phyloP scores from a whole-genome alignment of 2,113 vertebrate species.

The Xerus inauris region DNA sequence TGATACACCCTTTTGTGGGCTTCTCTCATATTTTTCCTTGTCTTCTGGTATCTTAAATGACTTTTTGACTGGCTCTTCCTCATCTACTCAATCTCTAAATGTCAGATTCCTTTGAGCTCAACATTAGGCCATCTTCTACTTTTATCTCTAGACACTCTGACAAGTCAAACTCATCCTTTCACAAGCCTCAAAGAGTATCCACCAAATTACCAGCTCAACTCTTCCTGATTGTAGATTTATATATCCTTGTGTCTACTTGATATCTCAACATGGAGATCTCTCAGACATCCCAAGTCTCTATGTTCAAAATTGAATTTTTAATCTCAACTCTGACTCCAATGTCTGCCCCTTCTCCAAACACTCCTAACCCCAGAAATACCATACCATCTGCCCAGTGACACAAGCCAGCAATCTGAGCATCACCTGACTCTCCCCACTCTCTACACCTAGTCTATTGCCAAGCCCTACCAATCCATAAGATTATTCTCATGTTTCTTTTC shows the following conservation, averaged over 20 bases:
- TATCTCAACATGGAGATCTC: not conserved
- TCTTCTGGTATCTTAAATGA: not conserved
- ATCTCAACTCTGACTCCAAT: not conserved
- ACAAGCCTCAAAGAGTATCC: not conserved
- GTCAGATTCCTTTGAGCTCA: not conserved
- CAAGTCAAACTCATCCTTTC: not conserved
- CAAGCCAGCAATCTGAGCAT: not conserved
- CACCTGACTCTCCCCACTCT: not conserved
- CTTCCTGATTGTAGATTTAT: not conserved
- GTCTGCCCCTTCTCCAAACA: not conserved
- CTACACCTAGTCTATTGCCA: not conserved
- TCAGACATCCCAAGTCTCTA: not conserved
- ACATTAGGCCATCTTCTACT: not conserved
- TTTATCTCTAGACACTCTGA: not conserved
- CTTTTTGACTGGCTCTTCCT: not conserved
- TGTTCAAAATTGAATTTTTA: not conserved
- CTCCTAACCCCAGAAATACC: not conserved
- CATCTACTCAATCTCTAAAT: not conserved
- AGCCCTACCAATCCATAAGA: not conserved
- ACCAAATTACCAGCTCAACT: not conserved
- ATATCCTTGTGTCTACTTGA: not conserved
- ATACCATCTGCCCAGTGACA: not conserved
- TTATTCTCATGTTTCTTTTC: not conserved
- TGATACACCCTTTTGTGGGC: not conserved
- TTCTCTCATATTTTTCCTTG: not conserved